Percentiles rank a stretch among this genome's conserved stretches.
Evolutionary conservation across 2,797 vertebrate genomes (phyloP).

Genomic region (Manis pentadactyla): DNA sequence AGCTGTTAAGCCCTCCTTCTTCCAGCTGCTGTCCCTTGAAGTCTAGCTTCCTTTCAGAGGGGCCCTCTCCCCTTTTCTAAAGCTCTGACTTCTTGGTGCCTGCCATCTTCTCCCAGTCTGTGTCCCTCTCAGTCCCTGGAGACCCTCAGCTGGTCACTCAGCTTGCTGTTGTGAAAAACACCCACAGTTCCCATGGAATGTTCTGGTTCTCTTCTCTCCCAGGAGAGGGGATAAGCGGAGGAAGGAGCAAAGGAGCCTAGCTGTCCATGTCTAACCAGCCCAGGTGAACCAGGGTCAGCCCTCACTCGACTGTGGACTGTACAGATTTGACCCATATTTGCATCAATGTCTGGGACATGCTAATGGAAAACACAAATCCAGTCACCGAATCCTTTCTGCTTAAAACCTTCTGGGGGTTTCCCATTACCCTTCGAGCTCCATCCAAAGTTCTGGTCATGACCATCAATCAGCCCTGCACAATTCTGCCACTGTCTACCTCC

Average conservation of each 20-base stretch:
- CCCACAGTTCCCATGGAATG: not conserved
- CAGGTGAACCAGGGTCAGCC: not conserved
- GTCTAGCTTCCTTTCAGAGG: not conserved
- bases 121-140: not conserved
- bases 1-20: not conserved
- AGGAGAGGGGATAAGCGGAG: not conserved
- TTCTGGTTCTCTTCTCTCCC: not conserved
- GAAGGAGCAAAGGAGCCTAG: not conserved
- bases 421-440: not conserved
- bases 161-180: not conserved
- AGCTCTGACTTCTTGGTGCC: not conserved
- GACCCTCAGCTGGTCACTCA: not conserved
- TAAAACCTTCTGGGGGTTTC: not conserved
- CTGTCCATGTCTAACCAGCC: not conserved
- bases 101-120: not conserved
- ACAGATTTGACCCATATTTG: not conserved
- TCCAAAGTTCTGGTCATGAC: not conserved
- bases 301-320: fast-evolving
- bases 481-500: not conserved
- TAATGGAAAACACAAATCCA: not conserved
- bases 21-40: too few species aligned
- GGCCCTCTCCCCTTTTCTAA: not conserved
- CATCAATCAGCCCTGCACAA: fast-evolving
- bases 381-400: not conserved
- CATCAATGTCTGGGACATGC: not conserved